Conservation (phyloP, 2,888 invertebrate genomes). For the Oasisia sp. region DNA sequence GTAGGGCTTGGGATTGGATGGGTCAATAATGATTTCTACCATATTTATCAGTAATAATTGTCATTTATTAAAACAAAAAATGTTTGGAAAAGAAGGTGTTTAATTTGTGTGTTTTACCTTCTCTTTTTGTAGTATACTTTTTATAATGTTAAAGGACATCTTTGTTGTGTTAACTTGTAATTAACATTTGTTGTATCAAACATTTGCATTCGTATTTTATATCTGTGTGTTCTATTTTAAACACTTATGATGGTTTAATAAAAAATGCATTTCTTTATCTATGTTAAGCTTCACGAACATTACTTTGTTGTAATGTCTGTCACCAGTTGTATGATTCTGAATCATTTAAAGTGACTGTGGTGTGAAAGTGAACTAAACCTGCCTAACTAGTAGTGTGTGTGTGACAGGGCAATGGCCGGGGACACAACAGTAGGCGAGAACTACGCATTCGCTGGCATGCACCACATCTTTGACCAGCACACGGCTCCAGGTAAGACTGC, state of each 20-base stretch:
- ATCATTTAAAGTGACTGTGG: neutral
- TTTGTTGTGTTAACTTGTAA: neutral
- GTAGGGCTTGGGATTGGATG: neutral
- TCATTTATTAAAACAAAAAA: neutral
- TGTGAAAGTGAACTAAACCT: neutral
- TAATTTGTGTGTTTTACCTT: neutral
- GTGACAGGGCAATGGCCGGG: conserved; percentile 72
- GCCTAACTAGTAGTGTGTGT: neutral
- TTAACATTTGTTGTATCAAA: neutral
- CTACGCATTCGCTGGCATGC: conserved; percentile 87
- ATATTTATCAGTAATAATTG: neutral
- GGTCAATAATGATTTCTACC: neutral
- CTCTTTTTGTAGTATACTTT: neutral
- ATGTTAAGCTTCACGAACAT: neutral
- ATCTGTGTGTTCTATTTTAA: neutral
- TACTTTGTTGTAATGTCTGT: neutral
- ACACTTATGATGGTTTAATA: neutral
- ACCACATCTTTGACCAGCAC: conserved; percentile 86
- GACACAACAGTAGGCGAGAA: conserved; percentile 79
- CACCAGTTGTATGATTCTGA: neutral
- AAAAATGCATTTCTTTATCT: neutral
- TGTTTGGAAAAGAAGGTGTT: neutral
- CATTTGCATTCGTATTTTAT: neutral
- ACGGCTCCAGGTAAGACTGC: conserved; percentile 57
- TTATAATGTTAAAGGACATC: neutral